Base-by-base conservation (phyloP, 2,888 invertebrate genomes). In the Caenorhabditis sulstoni region DNA sequence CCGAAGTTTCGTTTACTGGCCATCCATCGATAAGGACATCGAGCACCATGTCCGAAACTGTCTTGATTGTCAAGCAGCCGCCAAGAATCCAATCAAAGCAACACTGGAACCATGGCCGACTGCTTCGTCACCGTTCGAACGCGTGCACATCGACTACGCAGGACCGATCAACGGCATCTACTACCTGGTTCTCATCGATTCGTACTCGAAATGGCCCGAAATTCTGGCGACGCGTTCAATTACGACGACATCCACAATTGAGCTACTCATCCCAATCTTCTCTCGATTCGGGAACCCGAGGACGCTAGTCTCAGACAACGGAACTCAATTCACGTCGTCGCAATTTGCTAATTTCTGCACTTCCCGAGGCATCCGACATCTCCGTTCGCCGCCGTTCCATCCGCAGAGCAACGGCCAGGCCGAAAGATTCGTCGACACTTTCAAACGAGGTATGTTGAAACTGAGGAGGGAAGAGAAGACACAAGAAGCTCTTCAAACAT, bases 141-240 rank as follows among this genome's bases (percentile, higher is more conserved):
- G 91, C 18, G 79, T 91, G 4, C 91, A 92, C 83, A 84, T 91
- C 16, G 92, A 92, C 82, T 91, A 90, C 85, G 91, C 91, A 12
- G 91, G 91, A 11, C 91, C 90, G 35, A 77, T 90, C 45, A 50
- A 86, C 7, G 87, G 85, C 11, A 71, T 70, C 9, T 87, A 86
- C 84, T 86, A 90, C 37, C 73, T 91, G 4, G 81, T 91, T 16
- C 79, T 91, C 9, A 88, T 91, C 3, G 91, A 92, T 79, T 85
- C 91, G 11, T 88, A 87, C 78, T 91, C 91, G 0, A 92, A 91
- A 74, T 92, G 91, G 91, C 87, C 90, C 1, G 91, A 91, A 82
- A 88, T 91, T 5, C 57, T 81, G 3, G 22, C 59, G 11, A 81
- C 85, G 62, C 41, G 41, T 0, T 35, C 37, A 0, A 77, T 78